These are phyloP conservation scores for Tringa solitaria DNA, from an alignment of 2,113 vertebrate genomes.

Conservation along the genomic window DNA sequence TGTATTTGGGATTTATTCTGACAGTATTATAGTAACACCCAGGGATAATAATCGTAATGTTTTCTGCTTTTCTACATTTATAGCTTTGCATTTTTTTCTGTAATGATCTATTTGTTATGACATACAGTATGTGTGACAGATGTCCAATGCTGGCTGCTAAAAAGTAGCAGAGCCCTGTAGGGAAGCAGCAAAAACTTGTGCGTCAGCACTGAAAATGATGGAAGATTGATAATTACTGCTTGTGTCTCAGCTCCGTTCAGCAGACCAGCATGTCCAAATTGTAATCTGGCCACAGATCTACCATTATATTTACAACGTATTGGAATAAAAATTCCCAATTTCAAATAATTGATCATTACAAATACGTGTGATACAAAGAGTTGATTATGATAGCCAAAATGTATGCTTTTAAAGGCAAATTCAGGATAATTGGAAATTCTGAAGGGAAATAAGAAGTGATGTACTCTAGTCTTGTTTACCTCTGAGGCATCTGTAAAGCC, in stretches of 20 bases:
- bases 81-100: slow-evolving; percentile 21
- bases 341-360: neutral
- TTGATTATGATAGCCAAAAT: neutral
- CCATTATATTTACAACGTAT: neutral
- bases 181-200: slow-evolving; percentile 55
- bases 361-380: neutral
- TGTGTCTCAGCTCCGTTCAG: neutral
- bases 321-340: neutral
- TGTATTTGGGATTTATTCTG: slow-evolving; percentile 42
- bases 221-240: slow-evolving; percentile 32
- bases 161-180: slow-evolving; percentile 59
- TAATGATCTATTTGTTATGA: slow-evolving; percentile 72
- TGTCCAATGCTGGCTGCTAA: slow-evolving; percentile 70
- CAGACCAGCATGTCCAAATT: neutral
- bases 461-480: neutral
- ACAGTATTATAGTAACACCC: slow-evolving; percentile 38
- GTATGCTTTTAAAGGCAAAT: neutral
- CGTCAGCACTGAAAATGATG: slow-evolving; percentile 23
- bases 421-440: neutral
- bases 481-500: neutral
- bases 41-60: slow-evolving; percentile 7
- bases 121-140: slow-evolving; percentile 72
- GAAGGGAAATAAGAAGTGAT: slow-evolving; percentile 2
- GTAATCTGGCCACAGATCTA: neutral
- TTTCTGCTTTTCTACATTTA: slow-evolving; percentile 45